phyloP scores from a whole-genome alignment of 2,113 vertebrate species.

The Ailuropoda melanoleuca region DNA sequence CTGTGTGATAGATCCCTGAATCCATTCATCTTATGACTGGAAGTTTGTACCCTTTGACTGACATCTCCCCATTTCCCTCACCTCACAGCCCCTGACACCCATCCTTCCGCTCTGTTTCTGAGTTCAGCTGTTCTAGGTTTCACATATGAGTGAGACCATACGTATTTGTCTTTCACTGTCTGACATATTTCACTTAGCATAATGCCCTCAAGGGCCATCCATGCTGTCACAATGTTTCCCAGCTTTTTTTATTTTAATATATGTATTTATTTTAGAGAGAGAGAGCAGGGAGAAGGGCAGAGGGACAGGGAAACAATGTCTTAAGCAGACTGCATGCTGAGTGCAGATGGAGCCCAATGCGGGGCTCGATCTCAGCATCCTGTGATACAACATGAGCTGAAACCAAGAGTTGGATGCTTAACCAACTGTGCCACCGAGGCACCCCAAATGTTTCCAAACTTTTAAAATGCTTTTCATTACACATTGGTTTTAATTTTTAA shows the following conservation, averaged over 20 bases:
- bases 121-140: neutral
- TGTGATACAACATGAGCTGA: neutral
- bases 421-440: too few relatives aligned
- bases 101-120: neutral
- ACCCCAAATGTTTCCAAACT: neutral
- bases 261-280: neutral
- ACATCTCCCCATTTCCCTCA: neutral
- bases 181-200: neutral
- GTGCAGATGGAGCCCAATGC: neutral
- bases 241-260: neutral
- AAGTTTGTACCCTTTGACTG: neutral
- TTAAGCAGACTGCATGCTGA: neutral
- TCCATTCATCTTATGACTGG: neutral
- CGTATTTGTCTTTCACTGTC: neutral
- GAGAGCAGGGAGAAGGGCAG: neutral
- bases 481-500: conserved; percentile 14
- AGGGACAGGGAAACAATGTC: neutral
- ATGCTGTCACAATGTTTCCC: neutral
- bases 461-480: neutral
- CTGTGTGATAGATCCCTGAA: neutral
- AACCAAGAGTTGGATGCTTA: neutral
- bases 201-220: neutral
- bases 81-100: neutral
- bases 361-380: neutral
- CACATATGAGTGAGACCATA: neutral